Evolutionary conservation across 2,888 invertebrate genomes (phyloP), one percentile per base, ranked within the genome.

Genomic region (Trissolcus japonicus): DNA sequence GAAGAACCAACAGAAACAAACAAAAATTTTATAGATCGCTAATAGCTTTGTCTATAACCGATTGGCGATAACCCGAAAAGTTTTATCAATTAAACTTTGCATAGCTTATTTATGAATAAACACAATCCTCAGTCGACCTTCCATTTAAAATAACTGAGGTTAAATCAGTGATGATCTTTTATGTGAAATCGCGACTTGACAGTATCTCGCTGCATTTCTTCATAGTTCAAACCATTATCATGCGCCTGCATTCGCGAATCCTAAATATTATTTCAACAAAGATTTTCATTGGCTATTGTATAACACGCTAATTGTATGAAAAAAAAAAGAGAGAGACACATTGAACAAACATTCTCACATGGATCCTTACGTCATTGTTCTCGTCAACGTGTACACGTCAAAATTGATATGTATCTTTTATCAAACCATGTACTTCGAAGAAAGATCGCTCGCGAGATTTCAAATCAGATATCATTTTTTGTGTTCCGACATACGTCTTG

Each of bases 371-470:
- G 50, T 62, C 61, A 74, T 74, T 61, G 21, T 50, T 56, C 56
- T 66, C 61, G 40, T 60, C 50, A 40, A 61, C 35, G 43, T 60
- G 19, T 55, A 50, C 43, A 25, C n/a, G 9, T 46, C 25, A 67
- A 62, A 67, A 73, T 56, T 61, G 73, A 73, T 73, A 73, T 56
- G 66, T 54, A 73, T 65, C 72, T 65, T 59, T 51, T 25, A 41
- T 65, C 54, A 55, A 59, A n/a, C 17, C 16, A 11, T 57, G 16
- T 48, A 14, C 14, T 41, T 19, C 19, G 46, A 43, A 21, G 43
- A 41, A 59, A 72, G 43, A 65, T 72, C 43, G 25, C 17, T 46
- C 54, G 41, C 21, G 41, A 48, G 63, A 53, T 57, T 63, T 14
- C 11, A 43, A 50, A 46, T 59, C 54, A 46, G 51, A 7, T 43